phyloP scores from a whole-genome alignment of 1,140 invertebrate genomes.

The Drosophila jambulina region DNA sequence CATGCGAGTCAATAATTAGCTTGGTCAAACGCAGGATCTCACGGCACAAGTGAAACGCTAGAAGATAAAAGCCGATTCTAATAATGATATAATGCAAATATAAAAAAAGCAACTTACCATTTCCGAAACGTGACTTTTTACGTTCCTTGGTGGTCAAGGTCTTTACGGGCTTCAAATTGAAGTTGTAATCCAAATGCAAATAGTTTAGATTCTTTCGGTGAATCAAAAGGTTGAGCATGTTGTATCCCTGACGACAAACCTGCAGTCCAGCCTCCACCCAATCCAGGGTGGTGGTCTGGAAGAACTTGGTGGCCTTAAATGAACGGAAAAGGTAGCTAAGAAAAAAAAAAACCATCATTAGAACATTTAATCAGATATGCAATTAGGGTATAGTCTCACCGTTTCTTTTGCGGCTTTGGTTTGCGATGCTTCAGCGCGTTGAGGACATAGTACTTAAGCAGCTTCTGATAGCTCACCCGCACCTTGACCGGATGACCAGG shows the following conservation, averaged over 20 bases:
- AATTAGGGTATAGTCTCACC: conserved; percentile 86
- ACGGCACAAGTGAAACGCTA: conserved; percentile 99
- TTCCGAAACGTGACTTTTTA: conserved; percentile 99
- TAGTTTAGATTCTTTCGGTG: conserved; percentile 99
- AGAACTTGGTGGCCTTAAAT: conserved; percentile 99
- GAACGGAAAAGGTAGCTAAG: conserved; percentile 96
- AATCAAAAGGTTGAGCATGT: conserved; percentile 99
- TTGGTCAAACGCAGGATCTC: conserved; percentile 99
- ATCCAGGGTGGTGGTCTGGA: conserved; percentile 99
- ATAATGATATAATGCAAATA: background rate
- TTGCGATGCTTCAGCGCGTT: conserved; percentile 98
- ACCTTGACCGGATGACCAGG: conserved; percentile 99
- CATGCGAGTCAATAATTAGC: conserved; percentile 99
- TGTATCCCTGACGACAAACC: conserved; percentile 99
- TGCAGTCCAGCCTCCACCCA: conserved; percentile 99
- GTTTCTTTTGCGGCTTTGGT: conserved; percentile 99
- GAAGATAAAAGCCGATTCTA: conserved; percentile 25
- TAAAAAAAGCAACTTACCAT: conserved; percentile 88
- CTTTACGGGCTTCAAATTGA: conserved; percentile 99
- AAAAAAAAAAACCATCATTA: conserved; percentile 73
- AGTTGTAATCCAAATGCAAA: conserved; percentile 99
- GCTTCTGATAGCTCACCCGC: conserved; percentile 99
- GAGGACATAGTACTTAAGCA: conserved; percentile 99
- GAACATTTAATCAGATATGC: background rate
- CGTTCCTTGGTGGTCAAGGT: conserved; percentile 99